A percentile compares a stretch with the other conserved stretches of the same genome.
Evolutionary conservation across 2,113 vertebrate genomes (phyloP).

Genomic region (Ranitomeya imitator): DNA sequence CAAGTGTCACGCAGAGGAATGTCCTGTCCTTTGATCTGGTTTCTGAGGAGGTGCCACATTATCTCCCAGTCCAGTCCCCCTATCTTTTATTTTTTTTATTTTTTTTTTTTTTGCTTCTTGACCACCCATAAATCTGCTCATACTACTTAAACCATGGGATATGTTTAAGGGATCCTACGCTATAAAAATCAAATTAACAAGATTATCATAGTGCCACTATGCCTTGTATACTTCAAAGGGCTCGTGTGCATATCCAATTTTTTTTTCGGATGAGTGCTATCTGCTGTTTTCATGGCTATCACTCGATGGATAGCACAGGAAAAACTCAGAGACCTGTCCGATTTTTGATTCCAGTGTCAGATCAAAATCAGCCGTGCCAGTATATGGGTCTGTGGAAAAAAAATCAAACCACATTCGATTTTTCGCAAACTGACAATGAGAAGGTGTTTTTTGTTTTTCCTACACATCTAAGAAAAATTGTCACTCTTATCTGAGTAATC

Average conservation of each 20-base stretch:
- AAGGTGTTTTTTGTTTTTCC: too few relatives aligned
- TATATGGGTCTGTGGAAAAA: too few relatives aligned
- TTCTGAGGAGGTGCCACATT: background rate
- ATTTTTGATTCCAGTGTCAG: too few relatives aligned
- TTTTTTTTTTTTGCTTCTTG: background rate
- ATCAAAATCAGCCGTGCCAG: too few relatives aligned
- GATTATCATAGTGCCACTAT: background rate
- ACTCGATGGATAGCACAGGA: too few relatives aligned
- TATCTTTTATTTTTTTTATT: too few relatives aligned
- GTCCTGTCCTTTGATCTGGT: background rate
- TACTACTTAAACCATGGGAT: background rate
- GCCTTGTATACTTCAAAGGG: background rate
- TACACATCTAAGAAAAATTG: too few relatives aligned
- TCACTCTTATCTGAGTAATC: too few relatives aligned
- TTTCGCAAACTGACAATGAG: too few relatives aligned
- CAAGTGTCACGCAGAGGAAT: background rate
- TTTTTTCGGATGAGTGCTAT: background rate
- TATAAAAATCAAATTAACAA: background rate
- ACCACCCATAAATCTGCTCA: constrained; percentile 12
- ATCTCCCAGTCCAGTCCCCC: background rate
- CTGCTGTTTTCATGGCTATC: background rate
- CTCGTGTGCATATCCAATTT: too few relatives aligned
- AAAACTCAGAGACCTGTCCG: too few relatives aligned
- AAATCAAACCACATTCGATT: too few relatives aligned
- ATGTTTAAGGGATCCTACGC: background rate